phyloP scores from a whole-genome alignment of 2,888 invertebrate species.

The Dolichomitus sp. region DNA sequence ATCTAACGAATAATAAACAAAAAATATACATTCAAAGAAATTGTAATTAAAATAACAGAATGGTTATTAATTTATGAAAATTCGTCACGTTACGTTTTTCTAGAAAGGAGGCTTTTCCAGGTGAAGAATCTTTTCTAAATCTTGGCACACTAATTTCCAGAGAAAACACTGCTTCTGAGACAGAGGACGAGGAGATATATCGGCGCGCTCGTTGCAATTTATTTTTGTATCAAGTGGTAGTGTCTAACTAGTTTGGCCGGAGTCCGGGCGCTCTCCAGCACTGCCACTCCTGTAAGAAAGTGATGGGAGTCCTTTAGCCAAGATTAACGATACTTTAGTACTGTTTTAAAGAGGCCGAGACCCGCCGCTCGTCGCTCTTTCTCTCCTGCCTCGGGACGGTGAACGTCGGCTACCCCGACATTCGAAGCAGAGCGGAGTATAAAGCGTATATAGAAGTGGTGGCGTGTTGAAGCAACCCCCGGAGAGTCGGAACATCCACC shows the following conservation, averaged over 20 bases:
- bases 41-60: no score
- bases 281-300: slow-evolving; percentile 67
- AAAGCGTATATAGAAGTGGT: slow-evolving; percentile 41
- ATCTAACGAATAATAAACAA: no score
- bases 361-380: slow-evolving; percentile 66
- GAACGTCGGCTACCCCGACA: slow-evolving; percentile 62
- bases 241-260: slow-evolving; percentile 85
- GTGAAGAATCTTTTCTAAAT: slow-evolving; percentile 44
- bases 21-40: no score
- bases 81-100: not conserved
- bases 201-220: slow-evolving; percentile 80
- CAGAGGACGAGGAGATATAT: slow-evolving; percentile 77
- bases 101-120: not conserved
- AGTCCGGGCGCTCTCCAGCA: slow-evolving; percentile 56
- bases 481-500: slow-evolving; percentile 66
- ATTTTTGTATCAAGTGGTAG: slow-evolving; percentile 85
- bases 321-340: slow-evolving; percentile 86
- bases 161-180: slow-evolving; percentile 66
- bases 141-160: slow-evolving; percentile 76
- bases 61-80: no score
- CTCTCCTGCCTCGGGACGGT: slow-evolving; percentile 50
- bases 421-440: slow-evolving; percentile 37
- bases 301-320: slow-evolving; percentile 79
- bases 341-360: slow-evolving; percentile 83
- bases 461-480: slow-evolving; percentile 63